Percentiles rank a stretch among this genome's conserved stretches.
These are phyloP conservation scores for Montipora sp. DNA, from an alignment of 64 coral and sea anemone species.

Conservation along the genomic window DNA sequence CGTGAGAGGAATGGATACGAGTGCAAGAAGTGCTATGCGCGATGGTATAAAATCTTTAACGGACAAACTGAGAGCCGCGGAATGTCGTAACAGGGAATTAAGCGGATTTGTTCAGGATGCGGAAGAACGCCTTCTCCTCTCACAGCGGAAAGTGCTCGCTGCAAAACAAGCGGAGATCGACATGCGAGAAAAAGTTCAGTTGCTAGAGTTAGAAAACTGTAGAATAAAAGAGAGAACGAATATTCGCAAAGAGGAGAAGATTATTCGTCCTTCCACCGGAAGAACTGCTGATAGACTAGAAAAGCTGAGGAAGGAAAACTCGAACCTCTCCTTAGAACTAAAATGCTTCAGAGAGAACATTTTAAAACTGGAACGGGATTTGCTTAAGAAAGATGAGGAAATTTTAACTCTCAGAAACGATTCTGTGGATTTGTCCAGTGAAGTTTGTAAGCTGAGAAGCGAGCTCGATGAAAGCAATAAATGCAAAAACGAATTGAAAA, in stretches of 20 bases:
- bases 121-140: slow-evolving; percentile 29
- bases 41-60: slow-evolving; percentile 23
- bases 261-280: slow-evolving; percentile 22
- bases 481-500: slow-evolving; percentile 58
- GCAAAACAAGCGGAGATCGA: slow-evolving; percentile 45
- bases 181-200: slow-evolving; percentile 57
- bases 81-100: slow-evolving; percentile 53
- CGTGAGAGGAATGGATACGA: slow-evolving; percentile 24
- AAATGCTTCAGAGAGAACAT: slow-evolving; percentile 75
- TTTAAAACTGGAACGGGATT: slow-evolving; percentile 77
- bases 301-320: slow-evolving; percentile 40
- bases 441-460: slow-evolving; percentile 75
- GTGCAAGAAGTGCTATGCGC: slow-evolving; percentile 15
- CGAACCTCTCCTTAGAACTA: slow-evolving; percentile 44
- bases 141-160: slow-evolving; percentile 31
- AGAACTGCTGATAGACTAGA: slow-evolving; percentile 51
- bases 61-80: slow-evolving; percentile 34
- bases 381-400: slow-evolving; percentile 83
- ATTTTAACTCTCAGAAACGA: slow-evolving; percentile 86
- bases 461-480: slow-evolving; percentile 67
- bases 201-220: slow-evolving; percentile 16
- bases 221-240: slow-evolving; percentile 11
- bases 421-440: slow-evolving; percentile 87
- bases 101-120: slow-evolving; percentile 1
- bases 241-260: slow-evolving; percentile 1